phyloP scores from a whole-genome alignment of 2,113 vertebrate species.

The Crotophaga sulcirostris region DNA sequence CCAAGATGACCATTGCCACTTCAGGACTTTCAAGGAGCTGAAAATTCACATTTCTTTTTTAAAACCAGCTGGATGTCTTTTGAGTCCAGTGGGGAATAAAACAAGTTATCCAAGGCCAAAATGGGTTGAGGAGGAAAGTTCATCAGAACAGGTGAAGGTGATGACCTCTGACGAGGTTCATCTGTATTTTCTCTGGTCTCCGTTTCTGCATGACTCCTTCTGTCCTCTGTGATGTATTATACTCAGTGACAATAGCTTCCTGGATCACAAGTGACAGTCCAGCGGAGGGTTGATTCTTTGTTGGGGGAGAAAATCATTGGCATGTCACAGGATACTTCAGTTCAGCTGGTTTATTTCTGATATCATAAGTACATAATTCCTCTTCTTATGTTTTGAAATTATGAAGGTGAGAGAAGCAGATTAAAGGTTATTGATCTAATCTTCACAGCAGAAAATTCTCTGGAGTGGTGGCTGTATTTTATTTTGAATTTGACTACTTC shows the following conservation, averaged over 20 bases:
- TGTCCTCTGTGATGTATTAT: background rate
- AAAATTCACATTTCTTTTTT: slow-evolving; percentile 8
- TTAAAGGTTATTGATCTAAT: slow-evolving; percentile 3
- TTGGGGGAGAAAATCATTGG: background rate
- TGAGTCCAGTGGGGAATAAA: background rate
- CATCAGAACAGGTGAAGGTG: slow-evolving; percentile 16
- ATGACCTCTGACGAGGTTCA: slow-evolving; percentile 17
- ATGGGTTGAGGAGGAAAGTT: slow-evolving; percentile 15
- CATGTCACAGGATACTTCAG: background rate
- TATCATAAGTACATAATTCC: background rate
- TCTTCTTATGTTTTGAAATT: background rate
- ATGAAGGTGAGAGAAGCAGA: background rate
- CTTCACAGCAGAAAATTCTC: background rate
- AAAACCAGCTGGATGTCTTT: background rate
- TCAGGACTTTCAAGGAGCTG: background rate
- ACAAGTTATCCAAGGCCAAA: background rate
- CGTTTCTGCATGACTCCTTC: background rate
- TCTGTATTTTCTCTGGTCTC: background rate
- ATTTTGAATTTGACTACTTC: background rate
- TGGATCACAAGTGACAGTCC: background rate
- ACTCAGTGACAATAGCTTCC: background rate
- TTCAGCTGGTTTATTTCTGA: background rate
- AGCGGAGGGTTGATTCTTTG: background rate
- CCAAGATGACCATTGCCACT: background rate
- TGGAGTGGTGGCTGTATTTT: background rate